A percentile compares a stretch with the other conserved stretches of the same genome.
phyloP scores from a whole-genome alignment of 1,140 invertebrate genomes.

The Hylyphantes graminicola region DNA sequence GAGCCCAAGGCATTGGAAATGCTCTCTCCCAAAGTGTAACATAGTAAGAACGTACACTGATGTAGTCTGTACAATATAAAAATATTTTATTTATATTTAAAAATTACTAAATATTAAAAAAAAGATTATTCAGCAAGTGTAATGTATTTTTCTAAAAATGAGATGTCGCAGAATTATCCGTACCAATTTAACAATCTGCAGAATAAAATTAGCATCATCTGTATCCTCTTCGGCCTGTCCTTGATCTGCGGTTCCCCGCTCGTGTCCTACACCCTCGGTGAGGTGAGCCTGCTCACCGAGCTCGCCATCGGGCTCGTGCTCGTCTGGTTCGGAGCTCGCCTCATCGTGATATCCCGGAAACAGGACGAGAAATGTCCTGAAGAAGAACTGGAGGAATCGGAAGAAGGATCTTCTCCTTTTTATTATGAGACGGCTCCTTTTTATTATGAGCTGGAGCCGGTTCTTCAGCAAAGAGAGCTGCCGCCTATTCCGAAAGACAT shows the following conservation, averaged over 20 bases:
- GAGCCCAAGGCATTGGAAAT: no score
- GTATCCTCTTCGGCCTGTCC: background rate
- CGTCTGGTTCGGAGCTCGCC: conserved; percentile 8
- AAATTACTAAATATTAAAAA: no score
- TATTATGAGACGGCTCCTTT: background rate
- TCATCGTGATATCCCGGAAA: background rate
- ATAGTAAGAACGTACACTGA: no score
- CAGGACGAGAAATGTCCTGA: background rate
- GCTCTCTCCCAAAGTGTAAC: no score
- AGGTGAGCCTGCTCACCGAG: conserved; percentile 8
- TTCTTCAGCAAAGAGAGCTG: background rate
- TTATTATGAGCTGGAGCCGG: conserved; percentile 41
- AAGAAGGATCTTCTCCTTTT: background rate
- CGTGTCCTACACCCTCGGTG: background rate
- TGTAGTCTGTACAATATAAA: no score
- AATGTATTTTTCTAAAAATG: no score
- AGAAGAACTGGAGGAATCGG: background rate
- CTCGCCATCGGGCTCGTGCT: background rate
- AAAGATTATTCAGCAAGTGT: no score
- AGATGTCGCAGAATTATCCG: no score
- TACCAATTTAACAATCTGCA: no score
- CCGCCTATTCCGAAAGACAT: conserved; percentile 41
- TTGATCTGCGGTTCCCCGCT: background rate
- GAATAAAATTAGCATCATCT: no score
- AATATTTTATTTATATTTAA: no score